Evolutionary conservation across 2,113 vertebrate species (phyloP), one percentile per base, ranked within the genome.

Genomic region (Lipophrys pholis): DNA sequence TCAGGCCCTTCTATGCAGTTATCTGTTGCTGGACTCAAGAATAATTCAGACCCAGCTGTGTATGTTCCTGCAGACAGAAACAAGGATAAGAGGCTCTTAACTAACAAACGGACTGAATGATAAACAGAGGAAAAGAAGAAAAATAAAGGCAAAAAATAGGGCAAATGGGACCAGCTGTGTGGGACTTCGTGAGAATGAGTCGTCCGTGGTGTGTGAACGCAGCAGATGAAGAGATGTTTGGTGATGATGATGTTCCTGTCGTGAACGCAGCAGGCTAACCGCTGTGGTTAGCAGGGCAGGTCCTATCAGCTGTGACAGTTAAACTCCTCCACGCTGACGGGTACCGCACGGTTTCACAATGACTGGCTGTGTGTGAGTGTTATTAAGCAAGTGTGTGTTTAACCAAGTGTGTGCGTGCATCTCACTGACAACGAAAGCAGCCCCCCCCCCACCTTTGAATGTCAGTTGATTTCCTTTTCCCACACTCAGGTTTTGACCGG

Each of bases 241-340:
- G 73, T 71, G 75, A 74, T n/a, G 65, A 53, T 59, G 69, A 45
- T 86, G 82, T 88, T 89, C 67, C 75, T 82, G 67, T 84, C 17
- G 40, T 61, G 65, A 80, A 57, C 69, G 64, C 52, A 69, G 65
- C 40, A 49, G 69, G 62, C 65, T 73, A 85, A 89, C 85, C 76
- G 0, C 89, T 65, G 73, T 43, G 78, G 78, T 83, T 51, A 55
- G 61, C 36, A 68, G 21, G 12, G 58, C 68, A 30, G 30, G 60
- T 73, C 65, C 56, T 60, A 65, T 89, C 81, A 88, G 84, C 75
- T 89, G 87, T 71, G 68, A 84, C 89, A 84, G 76, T 88, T 80
- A 48, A 43, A 65, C 66, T 53, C 66, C 68, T 72, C 61, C 60
- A 83, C 83, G 70, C 72, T 58, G 69, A 46, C 69, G 56, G 50